Base-by-base conservation (phyloP, 2,888 invertebrate species). In the Acrocyrtus sp. region DNA sequence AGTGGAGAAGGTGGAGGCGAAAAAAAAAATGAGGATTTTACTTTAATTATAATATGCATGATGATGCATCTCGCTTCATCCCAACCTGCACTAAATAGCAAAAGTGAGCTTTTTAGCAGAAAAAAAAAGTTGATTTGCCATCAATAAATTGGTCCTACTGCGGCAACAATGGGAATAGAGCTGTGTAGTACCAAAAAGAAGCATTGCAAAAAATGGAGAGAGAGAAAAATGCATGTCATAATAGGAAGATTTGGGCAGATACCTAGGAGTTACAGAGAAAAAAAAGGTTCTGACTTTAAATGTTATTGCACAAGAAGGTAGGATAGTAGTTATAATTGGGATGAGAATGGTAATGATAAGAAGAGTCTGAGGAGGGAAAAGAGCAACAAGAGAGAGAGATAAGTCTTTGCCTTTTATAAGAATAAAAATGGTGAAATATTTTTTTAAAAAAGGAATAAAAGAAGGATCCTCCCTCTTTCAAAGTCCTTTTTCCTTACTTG, bases 391-490 rank as follows among this genome's bases (percentile, higher is more conserved):
- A 5, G 12, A 34, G 34, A 34, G 34, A 68, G 67, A 68, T 68
- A 68, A 68, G 60, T 60, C 54, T 45, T 61, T 53, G 51, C 69
- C 61, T 61, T 61, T 69, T 68, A 68, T 51, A 58, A 68, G 22
- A 21, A 47, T 57, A 66, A 66, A 63, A 57, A 5, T 34, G 6
- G 50, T 62, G 41, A 51, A 41, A 51, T 51, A 51, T 29, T 24
- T 57, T 39, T 21, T 43, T 69, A 15, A 57, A 45, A 62, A 72
- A 58, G 72, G 72, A 66, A 66, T 43, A 72, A 72, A 72, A 72
- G 56, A 47, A 58, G 72, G 72, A 72, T 65, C 65, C 72, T 66
- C 72, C 72, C 72, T 72, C 34, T 72, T 48, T 63, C 63, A 57
- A 65, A 72, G 60, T 60, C 51, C 51, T 72, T 57, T 57, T 58